Base-by-base conservation (phyloP, 2,888 invertebrate genomes). In the Phymatocera aterrima region DNA sequence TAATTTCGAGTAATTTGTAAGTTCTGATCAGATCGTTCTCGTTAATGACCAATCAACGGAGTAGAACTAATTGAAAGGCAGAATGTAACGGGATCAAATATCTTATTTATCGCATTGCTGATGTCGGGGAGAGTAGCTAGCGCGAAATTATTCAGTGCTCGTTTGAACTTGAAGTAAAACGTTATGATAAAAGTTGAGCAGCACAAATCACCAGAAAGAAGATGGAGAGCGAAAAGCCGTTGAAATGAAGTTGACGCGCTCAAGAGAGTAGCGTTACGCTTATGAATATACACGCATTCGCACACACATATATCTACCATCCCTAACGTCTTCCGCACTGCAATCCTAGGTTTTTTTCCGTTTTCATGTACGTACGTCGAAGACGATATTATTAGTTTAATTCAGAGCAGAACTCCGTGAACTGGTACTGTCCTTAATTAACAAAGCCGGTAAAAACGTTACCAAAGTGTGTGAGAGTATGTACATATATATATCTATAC, bases 301-400 rank as follows among this genome's bases (percentile, higher is more conserved):
- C n/a, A n/a, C 3, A 51, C n/a, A 48, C 5, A 6, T 34, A 31
- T 34, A 68, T 34, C 31, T 18, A 37, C 12, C 24, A 21, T 15
- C 21, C 21, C 24, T 31, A 61, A n/a, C 54, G 54, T 57, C 24
- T 21, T 57, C 37, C 37, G 31, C 57, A 18, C 28, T 37, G 18
- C 37, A 3, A 28, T 4, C 8, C 37, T 64, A 68, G 24, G 24
- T 68, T 68, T 68, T 68, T 37, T 18, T 24, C 21, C n/a, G n/a
- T n/a, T n/a, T n/a, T n/a, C n/a, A n/a, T n/a, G n/a, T n/a, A n/a
- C n/a, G n/a, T n/a, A n/a, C 61, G n/a, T 28, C 68, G 24, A 31
- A 72, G 34, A 37, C 34, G 61, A 48, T 48, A 72, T 72, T 72
- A 51, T 72, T 51, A 72, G 70, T 72, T 72, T 72, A 72, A 72